Base-by-base conservation (phyloP, 2,113 vertebrate species). In the Diphyllodes magnificus region DNA sequence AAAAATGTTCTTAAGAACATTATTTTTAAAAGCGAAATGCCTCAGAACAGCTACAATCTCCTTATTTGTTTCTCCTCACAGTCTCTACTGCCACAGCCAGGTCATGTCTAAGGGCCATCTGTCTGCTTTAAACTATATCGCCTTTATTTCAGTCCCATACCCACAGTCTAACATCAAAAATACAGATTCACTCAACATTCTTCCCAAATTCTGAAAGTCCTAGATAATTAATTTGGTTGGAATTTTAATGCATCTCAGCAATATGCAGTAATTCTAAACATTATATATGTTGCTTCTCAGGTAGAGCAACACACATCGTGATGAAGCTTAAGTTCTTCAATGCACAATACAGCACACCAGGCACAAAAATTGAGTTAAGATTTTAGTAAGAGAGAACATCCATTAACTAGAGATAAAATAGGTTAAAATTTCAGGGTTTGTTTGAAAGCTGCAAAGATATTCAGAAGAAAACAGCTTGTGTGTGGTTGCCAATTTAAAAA, bases 221-320 rank as follows among this genome's bases (percentile, higher is more conserved):
- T 71, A 70, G 20, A 37, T 40, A 70, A 88, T 50, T 59, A 42
- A 85, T 86, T 60, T 57, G 73, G 18, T 51, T 93, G 59, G 6
- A 78, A 95, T 95, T 95, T 92, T 82, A 94, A 87, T 70, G 57
- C 18, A 93, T 21, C 39, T 80, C 17, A 13, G 76, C 83, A 60
- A 78, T 25, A 86, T 19, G 81, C 47, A 89, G 84, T 81, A 60
- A 90, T 78, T 83, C 47, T 47, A 79, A 87, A 75, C 42, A 70
- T 39, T 69, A 40, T 10, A 6, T 25, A 53, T 13, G 17, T 66
- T 57, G 23, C 3, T 50, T 42, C 37, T 82, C 30, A 35, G 21
- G 65, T 40, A 81, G 9, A 96, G 79, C 45, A 35, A 91, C 86
- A 90, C 51, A 86, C 4, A 56, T 23, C 33, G 25, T 69, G 79